phyloP scores from a whole-genome alignment of 30 jellyfish, hydroid and myxozoan species.

The Hydractinia echinata region DNA sequence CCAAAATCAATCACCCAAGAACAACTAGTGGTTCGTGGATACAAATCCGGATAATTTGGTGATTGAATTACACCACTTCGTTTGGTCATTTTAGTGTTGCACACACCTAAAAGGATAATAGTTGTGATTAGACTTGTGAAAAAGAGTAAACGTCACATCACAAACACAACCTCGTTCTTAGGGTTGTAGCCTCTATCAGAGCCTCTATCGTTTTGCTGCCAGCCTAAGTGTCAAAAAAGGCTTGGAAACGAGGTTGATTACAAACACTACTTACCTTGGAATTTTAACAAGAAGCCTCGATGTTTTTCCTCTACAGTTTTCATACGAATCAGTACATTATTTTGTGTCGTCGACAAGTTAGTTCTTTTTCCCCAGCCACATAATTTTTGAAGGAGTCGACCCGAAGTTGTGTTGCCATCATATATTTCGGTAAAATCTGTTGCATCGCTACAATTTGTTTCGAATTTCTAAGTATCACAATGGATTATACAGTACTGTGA shows the following conservation, averaged over 20 bases:
- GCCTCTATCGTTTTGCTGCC: no score
- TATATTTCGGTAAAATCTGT: slow-evolving; percentile 58
- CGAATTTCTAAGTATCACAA: slow-evolving; percentile 19
- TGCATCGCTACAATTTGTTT: slow-evolving; percentile 49
- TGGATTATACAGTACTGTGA: background rate
- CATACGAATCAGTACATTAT: slow-evolving; percentile 55
- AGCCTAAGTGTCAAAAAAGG: no score
- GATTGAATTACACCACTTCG: slow-evolving; percentile 48
- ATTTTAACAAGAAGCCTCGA: slow-evolving; percentile 73
- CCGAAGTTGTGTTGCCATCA: slow-evolving; percentile 57
- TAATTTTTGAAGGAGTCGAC: slow-evolving; percentile 36
- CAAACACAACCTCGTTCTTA: no score
- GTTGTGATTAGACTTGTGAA: no score
- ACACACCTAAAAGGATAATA: slow-evolving; percentile 68
- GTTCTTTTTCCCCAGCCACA: slow-evolving; percentile 45
- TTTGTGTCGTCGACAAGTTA: slow-evolving; percentile 31
- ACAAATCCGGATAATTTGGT: slow-evolving; percentile 71
- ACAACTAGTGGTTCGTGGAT: slow-evolving; percentile 66
- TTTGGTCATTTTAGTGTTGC: slow-evolving; percentile 46
- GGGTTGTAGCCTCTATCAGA: no score
- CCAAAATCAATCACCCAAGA: slow-evolving; percentile 82
- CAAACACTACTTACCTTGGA: slow-evolving; percentile 45
- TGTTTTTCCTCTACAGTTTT: slow-evolving; percentile 52
- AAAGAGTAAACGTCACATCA: no score
- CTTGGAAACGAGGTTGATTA: no score